Evolutionary conservation across 1,140 invertebrate species (phyloP), one percentile per base, ranked within the genome.

Genomic region (Camponotus pennsylvanicus): DNA sequence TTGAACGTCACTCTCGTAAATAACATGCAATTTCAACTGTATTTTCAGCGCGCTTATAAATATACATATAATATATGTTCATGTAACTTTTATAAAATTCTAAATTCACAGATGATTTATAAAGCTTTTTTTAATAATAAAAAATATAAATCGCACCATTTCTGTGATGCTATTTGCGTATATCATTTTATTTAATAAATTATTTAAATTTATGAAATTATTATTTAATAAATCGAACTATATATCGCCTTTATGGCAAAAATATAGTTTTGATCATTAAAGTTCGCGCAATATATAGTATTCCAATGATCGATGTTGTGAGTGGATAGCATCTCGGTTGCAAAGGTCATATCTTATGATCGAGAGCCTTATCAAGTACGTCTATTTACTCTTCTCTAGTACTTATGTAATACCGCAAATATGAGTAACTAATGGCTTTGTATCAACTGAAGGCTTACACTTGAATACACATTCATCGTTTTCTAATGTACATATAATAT

Each of bases 401-500:
- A 55, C 9, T 80, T 80, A 70, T 37, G 63, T 69, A 79, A 80
- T 18, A 8, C 21, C 13, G 21, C 37, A 80, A 69, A 15, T 40
- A 11, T 67, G 32, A 80, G 42, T 71, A 57, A 11, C 15, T 40
- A 69, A 27, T 49, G 7, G 18, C 34, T 18, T 76, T 42, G 27
- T 61, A 75, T 40, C 15, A 59, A 11, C 5, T 27, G 37, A 73
- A 73, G 13, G 21, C 59, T 75, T 59, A 27, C 32, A 27, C 15
- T 61, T 42, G 8, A 42, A 13, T 7, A 55, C 6, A 40, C 27
- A 27, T 27, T 37, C 2, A 34, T 69, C 13, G 6, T 42, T 18
- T 70, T 70, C n/a, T 55, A 52, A 69, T 8, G 21, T 11, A 69
- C 8, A 8, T 37, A 67, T 37, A 67, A 79, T 18, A 21, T n/a